A percentile compares a stretch with the other conserved stretches of the same genome.
Conservation (phyloP, 2,888 invertebrate species). For the Arrhopalites spinosus region DNA sequence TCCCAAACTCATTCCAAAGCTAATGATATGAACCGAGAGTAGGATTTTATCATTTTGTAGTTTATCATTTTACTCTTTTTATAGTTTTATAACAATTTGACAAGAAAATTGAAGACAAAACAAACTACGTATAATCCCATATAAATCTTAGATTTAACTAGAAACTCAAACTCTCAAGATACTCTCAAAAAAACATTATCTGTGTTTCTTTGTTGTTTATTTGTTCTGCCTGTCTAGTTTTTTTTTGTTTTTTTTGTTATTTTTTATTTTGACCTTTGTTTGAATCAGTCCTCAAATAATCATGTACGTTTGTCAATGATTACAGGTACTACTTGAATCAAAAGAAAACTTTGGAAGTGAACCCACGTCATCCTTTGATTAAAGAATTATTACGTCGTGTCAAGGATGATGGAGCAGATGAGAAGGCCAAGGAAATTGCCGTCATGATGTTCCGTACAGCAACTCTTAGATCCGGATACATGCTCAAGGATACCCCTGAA, state of each 20-base stretch:
- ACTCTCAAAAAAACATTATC: neutral
- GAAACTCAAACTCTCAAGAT: neutral
- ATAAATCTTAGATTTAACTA: too few relatives aligned
- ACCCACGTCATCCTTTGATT: constrained; percentile 95
- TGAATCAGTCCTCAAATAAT: too few relatives aligned
- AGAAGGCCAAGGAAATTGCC: constrained; percentile 80
- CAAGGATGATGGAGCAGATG: constrained; percentile 75
- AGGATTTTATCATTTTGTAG: constrained; percentile 51
- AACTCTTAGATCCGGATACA: constrained; percentile 90
- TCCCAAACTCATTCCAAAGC: constrained; percentile 68
- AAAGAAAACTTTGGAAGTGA: constrained; percentile 96
- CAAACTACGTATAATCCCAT: too few relatives aligned
- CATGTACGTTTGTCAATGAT: neutral
- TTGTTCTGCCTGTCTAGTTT: neutral
- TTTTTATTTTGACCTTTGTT: too few relatives aligned
- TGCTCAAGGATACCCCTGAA: constrained; percentile 80
- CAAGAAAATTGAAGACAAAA: too few relatives aligned
- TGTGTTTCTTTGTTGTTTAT: constrained; percentile 9
- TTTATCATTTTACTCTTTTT: neutral
- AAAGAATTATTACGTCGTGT: constrained; percentile 86
- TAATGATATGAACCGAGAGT: constrained; percentile 63
- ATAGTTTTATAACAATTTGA: neutral
- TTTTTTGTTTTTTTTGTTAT: constrained; percentile 17
- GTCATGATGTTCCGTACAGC: constrained; percentile 89
- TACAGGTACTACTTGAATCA: constrained; percentile 79